Evolutionary conservation across 2,888 invertebrate genomes (phyloP), one percentile per base, ranked within the genome.

Genomic region (Ectobius pallidus): DNA sequence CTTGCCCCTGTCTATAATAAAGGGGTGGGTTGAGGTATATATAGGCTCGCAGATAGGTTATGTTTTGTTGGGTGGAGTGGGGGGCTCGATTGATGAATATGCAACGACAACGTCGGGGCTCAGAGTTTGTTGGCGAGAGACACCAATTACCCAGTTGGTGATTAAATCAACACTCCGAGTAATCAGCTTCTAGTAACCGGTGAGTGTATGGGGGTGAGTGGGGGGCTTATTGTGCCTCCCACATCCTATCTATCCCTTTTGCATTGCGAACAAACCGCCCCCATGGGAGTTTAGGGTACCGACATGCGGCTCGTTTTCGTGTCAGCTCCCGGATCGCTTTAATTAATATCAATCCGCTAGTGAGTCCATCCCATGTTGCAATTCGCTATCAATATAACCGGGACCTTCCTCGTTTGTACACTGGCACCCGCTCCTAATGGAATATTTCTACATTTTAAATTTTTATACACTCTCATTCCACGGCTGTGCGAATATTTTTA

Each of bases 131-230:
- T 58, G 55, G 69, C 42, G 70, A 70, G 75, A 74, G 75, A 77
- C 76, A 75, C 75, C 77, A 77, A 77, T 77, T 77, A 77, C 74
- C 75, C 75, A 73, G 74, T 72, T 73, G 76, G 77, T 75, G 76
- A 77, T 77, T 77, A 77, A 77, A 77, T 77, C 77, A 77, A 77
- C 77, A 77, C 77, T 74, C 71, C 75, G 75, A 75, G 74, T 77
- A 77, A 77, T 77, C 77, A 77, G 77, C 75, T 65, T 62, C 55
- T 34, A 70, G 72, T 49, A 62, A 39, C 44, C 55, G 58, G 68
- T 52, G 68, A 39, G 46, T 20, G 68, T 44, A 62, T 20, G 70
- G 32, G 44, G 42, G 61, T 3, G 62, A 34, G 62, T 20, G 32
- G 39, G 1, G n/a, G 63, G 65, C 27, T 44, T 65, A 65, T 65